Evolutionary conservation across 2,888 invertebrate genomes (phyloP), one percentile per base, ranked within the genome.

Genomic region (Metacarcinus magister): DNA sequence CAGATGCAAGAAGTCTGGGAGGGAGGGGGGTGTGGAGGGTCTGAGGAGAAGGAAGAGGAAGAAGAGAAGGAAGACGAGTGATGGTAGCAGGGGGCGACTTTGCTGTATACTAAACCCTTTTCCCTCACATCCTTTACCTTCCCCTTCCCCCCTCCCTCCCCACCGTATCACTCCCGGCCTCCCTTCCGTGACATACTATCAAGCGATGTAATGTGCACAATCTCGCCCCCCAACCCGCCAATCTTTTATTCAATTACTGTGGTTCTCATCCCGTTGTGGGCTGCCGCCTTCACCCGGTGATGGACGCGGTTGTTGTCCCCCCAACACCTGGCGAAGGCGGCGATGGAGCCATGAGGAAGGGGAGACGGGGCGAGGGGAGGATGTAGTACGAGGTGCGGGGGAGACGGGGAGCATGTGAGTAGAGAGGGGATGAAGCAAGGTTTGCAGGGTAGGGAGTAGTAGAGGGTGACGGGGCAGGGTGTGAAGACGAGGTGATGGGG

Each of bases 261-360:
- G 82, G 82, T 82, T 32, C 8, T 32, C 82, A 10, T 82, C 32
- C 82, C 82, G 32, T 82, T 82, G 82, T 28, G 32, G 28, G 82
- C 10, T 32, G 28, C 32, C 32, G 32, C 32, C 82, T 82, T 28
- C 32, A 8, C 10, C 82, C 32, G 19, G 28, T 82, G 82, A 82
- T 82, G 82, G 82, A 82, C 82, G 82, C 82, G 82, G 82, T 82
- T 82, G 32, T 82, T 82, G 32, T 82, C 32, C 82, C 82, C 82
- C 82, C 28, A 8, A 5, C 82, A 82, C 82, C 82, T 32, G 32
- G 28, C 32, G 82, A 32, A 32, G 82, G 32, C 82, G 82, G 82
- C 10, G 82, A 32, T 28, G 82, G 82, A 82, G 32, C 2, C 82
- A 8, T 28, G 28, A 82, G 5, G 28, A 28, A 4, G 3, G 75